phyloP scores from a whole-genome alignment of 2,113 vertebrate species.

The Ploceus nigricollis region DNA sequence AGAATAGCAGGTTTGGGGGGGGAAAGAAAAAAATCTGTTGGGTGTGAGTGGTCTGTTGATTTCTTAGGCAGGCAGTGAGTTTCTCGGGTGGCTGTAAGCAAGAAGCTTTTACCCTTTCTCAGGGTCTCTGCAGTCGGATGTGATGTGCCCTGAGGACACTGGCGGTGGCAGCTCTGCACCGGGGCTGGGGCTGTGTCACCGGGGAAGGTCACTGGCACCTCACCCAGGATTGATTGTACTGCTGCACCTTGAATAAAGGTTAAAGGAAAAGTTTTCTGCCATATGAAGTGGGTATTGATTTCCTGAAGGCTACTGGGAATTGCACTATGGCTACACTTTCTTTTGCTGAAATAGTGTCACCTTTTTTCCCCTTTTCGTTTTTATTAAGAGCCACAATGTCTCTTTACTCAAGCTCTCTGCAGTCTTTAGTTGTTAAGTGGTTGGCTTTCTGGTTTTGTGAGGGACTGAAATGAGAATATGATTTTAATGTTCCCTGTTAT shows the following conservation, averaged over 20 bases:
- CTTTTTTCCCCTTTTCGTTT: background rate
- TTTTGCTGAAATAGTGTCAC: background rate
- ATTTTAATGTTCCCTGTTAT: constrained; percentile 3
- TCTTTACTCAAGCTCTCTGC: background rate
- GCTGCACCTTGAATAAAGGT: background rate
- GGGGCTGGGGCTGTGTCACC: background rate
- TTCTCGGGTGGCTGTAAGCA: background rate
- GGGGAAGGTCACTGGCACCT: background rate
- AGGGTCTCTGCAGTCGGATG: fast-evolving
- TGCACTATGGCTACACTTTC: background rate
- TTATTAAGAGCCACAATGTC: background rate
- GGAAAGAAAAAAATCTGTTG: fast-evolving
- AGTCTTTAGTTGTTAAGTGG: background rate
- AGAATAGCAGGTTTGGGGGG: fast-evolving
- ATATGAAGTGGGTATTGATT: constrained; percentile 31
- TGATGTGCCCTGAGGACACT: background rate
- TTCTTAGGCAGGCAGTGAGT: background rate
- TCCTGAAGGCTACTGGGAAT: constrained; percentile 18
- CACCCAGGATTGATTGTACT: background rate
- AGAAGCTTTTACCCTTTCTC: background rate
- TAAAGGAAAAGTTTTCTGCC: background rate
- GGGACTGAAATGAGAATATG: background rate
- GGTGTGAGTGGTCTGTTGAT: background rate
- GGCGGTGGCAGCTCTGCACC: background rate
- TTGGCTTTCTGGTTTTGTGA: background rate